A percentile compares a stretch with the other conserved stretches of the same genome.
Evolutionary conservation across 2,113 vertebrate species (phyloP).

Genomic region (Microtus oregoni): DNA sequence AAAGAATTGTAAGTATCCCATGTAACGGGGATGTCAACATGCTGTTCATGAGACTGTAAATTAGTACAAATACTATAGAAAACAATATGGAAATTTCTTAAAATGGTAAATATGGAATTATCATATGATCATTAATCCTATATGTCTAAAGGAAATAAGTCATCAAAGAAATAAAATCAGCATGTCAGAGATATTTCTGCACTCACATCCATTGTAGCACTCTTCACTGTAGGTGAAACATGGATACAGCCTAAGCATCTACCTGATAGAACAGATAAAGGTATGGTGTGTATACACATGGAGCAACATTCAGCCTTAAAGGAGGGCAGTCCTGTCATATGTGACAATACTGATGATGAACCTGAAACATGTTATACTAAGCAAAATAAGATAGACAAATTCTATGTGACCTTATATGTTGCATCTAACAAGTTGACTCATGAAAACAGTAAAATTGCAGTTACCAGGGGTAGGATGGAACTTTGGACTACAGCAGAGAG

Average conservation of each 20-base stretch:
- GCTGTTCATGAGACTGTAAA: background rate
- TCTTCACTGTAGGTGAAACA: background rate
- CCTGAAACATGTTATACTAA: background rate
- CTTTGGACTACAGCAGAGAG: no score
- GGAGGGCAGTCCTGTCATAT: background rate
- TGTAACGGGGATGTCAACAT: background rate
- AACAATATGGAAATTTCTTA: background rate
- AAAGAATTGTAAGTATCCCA: background rate
- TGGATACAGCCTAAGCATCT: background rate
- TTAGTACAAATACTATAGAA: background rate
- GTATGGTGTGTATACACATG: background rate
- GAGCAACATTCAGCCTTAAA: background rate
- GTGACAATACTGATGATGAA: background rate
- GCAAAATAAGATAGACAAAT: background rate
- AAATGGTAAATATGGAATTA: background rate
- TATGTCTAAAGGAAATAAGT: background rate
- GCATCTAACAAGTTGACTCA: background rate
- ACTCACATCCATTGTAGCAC: background rate
- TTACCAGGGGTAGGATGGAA: background rate
- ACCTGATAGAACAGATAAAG: background rate
- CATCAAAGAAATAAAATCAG: background rate
- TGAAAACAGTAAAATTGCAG: background rate
- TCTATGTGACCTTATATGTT: background rate
- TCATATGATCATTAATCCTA: background rate
- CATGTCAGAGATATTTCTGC: background rate